Evolutionary conservation across 37 sponge, comb jelly and placozoan species (phyloP), one percentile per base, ranked within the genome.

Genomic region (Beroe forskalii): DNA sequence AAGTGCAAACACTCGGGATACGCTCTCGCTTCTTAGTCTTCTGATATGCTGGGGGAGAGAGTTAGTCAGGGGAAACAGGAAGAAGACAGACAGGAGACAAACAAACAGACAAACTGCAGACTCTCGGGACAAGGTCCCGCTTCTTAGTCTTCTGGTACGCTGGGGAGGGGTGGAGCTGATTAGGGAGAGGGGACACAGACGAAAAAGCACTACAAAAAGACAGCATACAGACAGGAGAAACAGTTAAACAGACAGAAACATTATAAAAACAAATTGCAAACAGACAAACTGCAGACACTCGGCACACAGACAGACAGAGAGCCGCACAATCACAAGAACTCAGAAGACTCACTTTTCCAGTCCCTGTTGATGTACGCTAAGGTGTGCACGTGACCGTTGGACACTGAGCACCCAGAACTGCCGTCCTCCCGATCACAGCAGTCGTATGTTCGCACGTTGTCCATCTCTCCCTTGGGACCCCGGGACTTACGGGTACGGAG

Each of bases 381-480:
- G 55, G 1, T 24, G 86, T 80, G 40, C 24, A 80, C 86, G 31
- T 80, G 86, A 23, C 86, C 86, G 9, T 41, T 80, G n/a, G 40
- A 32, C 44, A 80, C 86, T 0, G 86, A 41, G 31, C 86, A 80
- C 55, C 86, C 86, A 22, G 86, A 23, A 80, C 86, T 80, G 0
- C 86, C 86, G 27, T 80, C 86, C 44, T 17, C 30, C 86, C 28
- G 19, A 25, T 80, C 55, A 44, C 86, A 80, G 35, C 86, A 80
- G 31, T 80, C 86, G 86, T 80, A 80, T 3, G n/a, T 41, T 24
- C 86, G 43, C 0, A 20, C 40, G 25, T 30, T 41, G 24, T 80
- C 86, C 86, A 80, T 23, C 55, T 80, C 86, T 3, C 86, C 86
- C 48, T 80, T 80, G 40, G 40, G 40, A 14, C 86, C 86, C 8